These are phyloP conservation scores for Sebastes trivittatus DNA, from an alignment of 2,797 vertebrate species.

Conservation along the genomic window DNA sequence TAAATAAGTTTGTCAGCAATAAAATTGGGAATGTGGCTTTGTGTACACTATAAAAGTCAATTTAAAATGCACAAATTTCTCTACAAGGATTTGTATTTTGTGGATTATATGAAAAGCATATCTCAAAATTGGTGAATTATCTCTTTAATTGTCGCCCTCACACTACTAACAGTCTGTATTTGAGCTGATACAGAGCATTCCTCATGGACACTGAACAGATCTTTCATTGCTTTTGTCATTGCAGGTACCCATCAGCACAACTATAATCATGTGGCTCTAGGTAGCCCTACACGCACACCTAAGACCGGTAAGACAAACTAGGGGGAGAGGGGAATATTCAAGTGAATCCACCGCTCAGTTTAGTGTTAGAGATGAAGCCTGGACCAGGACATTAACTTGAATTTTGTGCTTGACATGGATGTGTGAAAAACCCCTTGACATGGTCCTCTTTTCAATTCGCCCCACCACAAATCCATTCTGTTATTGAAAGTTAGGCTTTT, in stretches of 20 bases:
- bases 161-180: constrained; percentile 48
- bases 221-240: constrained; percentile 87
- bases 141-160: constrained; percentile 47
- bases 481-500: constrained; percentile 33
- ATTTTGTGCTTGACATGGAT: constrained; percentile 15
- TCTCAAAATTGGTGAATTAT: constrained; percentile 38
- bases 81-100: background rate
- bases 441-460: constrained; percentile 31
- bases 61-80: background rate
- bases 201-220: constrained; percentile 62
- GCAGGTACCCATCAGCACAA: constrained; percentile 95
- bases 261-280: constrained; percentile 95
- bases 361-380: constrained; percentile 1
- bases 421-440: constrained; percentile 26
- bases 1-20: background rate
- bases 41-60: background rate
- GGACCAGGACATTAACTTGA: background rate
- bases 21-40: background rate
- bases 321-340: constrained; percentile 7
- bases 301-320: constrained; percentile 91
- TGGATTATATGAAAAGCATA: background rate
- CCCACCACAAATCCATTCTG: constrained; percentile 22
- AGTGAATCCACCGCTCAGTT: constrained; percentile 6
- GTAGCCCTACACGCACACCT: constrained; percentile 93
- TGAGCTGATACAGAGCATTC: constrained; percentile 30